Evolutionary conservation across 2,113 vertebrate genomes (phyloP).

Genomic region (Dasyornis broadbenti): DNA sequence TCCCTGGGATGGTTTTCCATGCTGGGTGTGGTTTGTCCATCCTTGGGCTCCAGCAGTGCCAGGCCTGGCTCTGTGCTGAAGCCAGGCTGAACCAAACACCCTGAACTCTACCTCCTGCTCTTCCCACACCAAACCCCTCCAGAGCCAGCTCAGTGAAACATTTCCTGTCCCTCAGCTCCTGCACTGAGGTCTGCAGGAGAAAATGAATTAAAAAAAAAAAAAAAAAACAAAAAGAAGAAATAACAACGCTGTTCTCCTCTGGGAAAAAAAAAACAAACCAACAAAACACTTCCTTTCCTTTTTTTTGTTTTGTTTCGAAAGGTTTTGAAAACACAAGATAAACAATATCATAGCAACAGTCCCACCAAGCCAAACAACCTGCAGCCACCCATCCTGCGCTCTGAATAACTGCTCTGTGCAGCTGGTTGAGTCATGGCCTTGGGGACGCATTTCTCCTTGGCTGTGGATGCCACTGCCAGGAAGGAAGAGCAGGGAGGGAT

Average conservation of each 20-base stretch:
- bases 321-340: background rate
- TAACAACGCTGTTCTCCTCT: background rate
- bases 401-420: constrained; percentile 29
- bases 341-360: constrained; percentile 28
- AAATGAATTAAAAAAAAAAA: background rate
- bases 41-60: background rate
- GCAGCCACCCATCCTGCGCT: constrained; percentile 31
- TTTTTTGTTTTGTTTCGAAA: background rate
- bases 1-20: rapidly evolving
- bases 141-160: background rate
- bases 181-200: background rate
- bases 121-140: background rate
- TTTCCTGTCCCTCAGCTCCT: background rate
- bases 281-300: background rate
- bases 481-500: background rate
- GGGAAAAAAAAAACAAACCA: background rate
- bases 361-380: constrained; percentile 32
- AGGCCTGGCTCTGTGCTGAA: background rate
- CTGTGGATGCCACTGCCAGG: background rate
- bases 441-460: background rate
- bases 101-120: background rate
- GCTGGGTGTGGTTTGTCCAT: rapidly evolving
- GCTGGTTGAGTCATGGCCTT: background rate
- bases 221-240: background rate
- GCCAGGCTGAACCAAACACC: background rate